phyloP scores from a whole-genome alignment of 2,113 vertebrate genomes.

The Chloropsis cyanopogon region DNA sequence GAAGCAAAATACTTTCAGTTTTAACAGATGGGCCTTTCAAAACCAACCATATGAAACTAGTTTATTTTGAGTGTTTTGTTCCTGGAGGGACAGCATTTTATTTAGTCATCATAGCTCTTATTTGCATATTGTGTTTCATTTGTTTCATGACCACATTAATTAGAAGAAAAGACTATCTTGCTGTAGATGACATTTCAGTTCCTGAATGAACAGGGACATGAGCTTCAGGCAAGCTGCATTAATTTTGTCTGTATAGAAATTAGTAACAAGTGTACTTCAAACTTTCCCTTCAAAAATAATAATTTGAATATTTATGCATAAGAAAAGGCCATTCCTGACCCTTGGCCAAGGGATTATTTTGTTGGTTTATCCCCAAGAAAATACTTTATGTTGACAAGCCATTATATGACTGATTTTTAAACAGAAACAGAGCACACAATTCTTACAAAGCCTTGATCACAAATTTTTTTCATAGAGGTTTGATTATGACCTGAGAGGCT shows the following conservation, averaged over 20 bases:
- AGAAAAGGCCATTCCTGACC: conserved; percentile 26
- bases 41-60: neutral
- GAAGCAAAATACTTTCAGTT: neutral
- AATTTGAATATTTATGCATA: conserved; percentile 6
- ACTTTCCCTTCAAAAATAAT: neutral
- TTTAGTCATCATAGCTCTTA: conserved; percentile 27
- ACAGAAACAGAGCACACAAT: neutral
- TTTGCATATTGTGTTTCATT: conserved; percentile 16
- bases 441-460: neutral
- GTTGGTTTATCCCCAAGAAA: neutral
- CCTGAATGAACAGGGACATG: conserved; percentile 27
- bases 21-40: conserved; percentile 40
- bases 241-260: conserved; percentile 32
- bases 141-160: conserved; percentile 17
- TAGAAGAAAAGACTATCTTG: conserved; percentile 31
- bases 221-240: conserved; percentile 26
- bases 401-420: neutral
- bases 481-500: neutral
- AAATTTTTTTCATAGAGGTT: neutral
- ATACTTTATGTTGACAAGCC: neutral
- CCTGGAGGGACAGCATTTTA: conserved; percentile 31
- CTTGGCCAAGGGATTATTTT: neutral
- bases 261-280: conserved; percentile 2
- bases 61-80: neutral
- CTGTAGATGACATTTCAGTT: conserved; percentile 37